Conservation (phyloP, 64 coral and sea anemone species). For the Actinia tenebrosa region DNA sequence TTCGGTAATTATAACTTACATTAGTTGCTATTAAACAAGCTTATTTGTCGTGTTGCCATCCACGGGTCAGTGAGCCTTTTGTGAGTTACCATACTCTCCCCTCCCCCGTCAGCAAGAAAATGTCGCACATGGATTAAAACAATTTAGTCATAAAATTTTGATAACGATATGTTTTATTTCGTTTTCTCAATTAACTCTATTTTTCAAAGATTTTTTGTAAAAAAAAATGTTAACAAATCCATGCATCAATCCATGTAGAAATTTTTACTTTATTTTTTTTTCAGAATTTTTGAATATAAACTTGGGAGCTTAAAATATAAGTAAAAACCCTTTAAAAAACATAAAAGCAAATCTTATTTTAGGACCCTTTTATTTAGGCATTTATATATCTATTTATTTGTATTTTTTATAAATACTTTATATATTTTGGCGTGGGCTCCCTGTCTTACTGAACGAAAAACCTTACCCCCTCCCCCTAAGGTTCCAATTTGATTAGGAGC, state of each 20-base stretch:
- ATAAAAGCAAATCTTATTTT: background rate
- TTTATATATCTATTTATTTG: no score
- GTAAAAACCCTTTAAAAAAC: no score
- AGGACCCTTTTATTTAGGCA: no score
- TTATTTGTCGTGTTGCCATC: background rate
- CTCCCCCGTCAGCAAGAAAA: background rate
- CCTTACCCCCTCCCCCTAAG: background rate
- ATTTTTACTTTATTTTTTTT: no score
- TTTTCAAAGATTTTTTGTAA: background rate
- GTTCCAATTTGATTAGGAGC: background rate
- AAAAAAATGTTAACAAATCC: no score
- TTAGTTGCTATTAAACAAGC: conserved; percentile 32
- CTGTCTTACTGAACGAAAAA: background rate
- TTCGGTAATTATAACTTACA: background rate
- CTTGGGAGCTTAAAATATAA: no score
- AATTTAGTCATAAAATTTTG: background rate
- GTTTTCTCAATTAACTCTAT: background rate
- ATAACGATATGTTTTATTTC: background rate
- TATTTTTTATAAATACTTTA: background rate
- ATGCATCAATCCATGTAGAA: no score
- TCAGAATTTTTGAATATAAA: no score
- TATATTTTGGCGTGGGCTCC: background rate
- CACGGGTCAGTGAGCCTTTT: background rate
- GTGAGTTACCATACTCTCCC: background rate
- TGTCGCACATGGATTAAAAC: background rate